Evolutionary conservation across 1,140 invertebrate genomes (phyloP).

Genomic region (Cyclina sinensis): DNA sequence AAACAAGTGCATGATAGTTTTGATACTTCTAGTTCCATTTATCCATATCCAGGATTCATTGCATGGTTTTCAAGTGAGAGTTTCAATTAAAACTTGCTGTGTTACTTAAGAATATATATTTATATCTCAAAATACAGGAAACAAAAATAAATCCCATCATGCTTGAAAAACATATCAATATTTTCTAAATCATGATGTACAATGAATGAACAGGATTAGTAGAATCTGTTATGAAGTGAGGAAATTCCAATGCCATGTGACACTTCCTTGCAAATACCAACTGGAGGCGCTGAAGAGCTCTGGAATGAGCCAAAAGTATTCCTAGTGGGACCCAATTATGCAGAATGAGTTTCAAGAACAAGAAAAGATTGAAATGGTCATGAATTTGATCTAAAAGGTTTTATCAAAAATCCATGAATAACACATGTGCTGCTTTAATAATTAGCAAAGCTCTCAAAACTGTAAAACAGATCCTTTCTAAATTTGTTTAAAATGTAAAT

Average conservation of each 20-base stretch:
- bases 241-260: slow-evolving; percentile 31
- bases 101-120: too few relatives aligned
- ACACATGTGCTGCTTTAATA: slow-evolving; percentile 14
- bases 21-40: too few relatives aligned
- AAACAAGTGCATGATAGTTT: too few relatives aligned
- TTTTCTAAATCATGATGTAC: slow-evolving; percentile 2
- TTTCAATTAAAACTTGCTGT: too few relatives aligned
- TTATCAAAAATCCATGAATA: slow-evolving; percentile 36
- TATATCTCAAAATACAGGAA: neutral
- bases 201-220: slow-evolving; percentile 16
- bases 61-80: too few relatives aligned
- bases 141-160: neutral
- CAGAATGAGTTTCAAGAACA: neutral
- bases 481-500: slow-evolving; percentile 57
- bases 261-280: neutral
- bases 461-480: slow-evolving; percentile 12
- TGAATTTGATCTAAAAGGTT: slow-evolving; percentile 19
- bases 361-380: slow-evolving; percentile 22
- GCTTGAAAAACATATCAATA: neutral
- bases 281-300: neutral
- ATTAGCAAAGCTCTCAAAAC: slow-evolving; percentile 6
- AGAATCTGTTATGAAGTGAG: neutral
- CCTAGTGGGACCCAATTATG: slow-evolving; percentile 33
- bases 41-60: too few relatives aligned
- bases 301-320: slow-evolving; percentile 30